phyloP scores from a whole-genome alignment of 1,140 invertebrate genomes.

The Heterodera schachtii region DNA sequence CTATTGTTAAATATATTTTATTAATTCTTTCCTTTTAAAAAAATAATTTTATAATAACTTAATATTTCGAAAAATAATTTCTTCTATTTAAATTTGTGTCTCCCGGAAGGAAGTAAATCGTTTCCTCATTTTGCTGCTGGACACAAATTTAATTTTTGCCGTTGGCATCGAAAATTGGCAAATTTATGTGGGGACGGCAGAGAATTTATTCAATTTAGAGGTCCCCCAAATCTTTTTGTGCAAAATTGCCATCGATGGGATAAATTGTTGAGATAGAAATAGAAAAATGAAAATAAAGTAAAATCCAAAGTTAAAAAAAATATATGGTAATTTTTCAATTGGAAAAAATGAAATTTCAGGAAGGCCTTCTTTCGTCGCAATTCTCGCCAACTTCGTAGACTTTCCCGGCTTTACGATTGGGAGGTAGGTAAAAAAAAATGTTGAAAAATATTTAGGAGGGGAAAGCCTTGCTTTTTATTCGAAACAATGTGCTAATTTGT shows the following conservation, averaged over 20 bases:
- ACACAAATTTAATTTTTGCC: background rate
- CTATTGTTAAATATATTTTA: too few species aligned
- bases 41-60: too few species aligned
- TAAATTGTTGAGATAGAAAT: background rate
- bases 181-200: background rate
- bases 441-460: too few species aligned
- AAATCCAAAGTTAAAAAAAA: background rate
- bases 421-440: too few species aligned
- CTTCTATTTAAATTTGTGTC: background rate
- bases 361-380: constrained; percentile 63
- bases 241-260: background rate
- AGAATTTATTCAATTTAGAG: background rate
- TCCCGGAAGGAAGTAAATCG: background rate
- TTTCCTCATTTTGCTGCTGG: background rate
- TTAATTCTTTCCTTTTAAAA: too few species aligned
- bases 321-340: background rate
- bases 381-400: constrained; percentile 59
- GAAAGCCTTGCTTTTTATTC: too few species aligned
- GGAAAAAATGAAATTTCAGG: constrained; percentile 44
- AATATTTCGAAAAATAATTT: too few species aligned
- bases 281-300: background rate
- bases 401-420: constrained; percentile 62
- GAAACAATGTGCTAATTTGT: too few species aligned
- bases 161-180: background rate
- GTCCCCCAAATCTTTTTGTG: background rate